These are phyloP conservation scores for Sesamia nonagrioides DNA, from an alignment of 1,140 invertebrate genomes.

Conservation along the genomic window DNA sequence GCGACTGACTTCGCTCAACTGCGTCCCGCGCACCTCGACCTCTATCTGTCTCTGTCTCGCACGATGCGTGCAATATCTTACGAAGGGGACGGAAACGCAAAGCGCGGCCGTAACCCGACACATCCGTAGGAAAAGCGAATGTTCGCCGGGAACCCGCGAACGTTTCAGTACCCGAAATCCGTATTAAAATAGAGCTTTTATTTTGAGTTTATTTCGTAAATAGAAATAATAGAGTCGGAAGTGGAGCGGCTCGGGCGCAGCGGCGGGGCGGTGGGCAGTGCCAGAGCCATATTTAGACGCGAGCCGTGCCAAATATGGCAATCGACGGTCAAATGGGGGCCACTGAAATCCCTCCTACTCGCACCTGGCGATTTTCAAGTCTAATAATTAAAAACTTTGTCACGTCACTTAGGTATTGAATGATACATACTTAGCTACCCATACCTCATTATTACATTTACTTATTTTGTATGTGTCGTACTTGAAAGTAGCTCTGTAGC, in stretches of 20 bases:
- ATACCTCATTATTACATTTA: slow-evolving; percentile 46
- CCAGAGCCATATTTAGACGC: slow-evolving; percentile 92
- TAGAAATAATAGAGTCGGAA: slow-evolving; percentile 88
- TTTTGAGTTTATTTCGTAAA: slow-evolving; percentile 87
- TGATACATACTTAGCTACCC: slow-evolving; percentile 61
- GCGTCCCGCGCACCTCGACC: slow-evolving; percentile 78
- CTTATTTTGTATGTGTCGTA: slow-evolving; percentile 44
- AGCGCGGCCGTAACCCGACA: slow-evolving; percentile 81
- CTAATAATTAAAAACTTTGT: slow-evolving; percentile 87
- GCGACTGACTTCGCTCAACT: slow-evolving; percentile 86
- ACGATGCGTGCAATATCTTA: slow-evolving; percentile 31
- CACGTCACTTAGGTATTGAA: slow-evolving; percentile 77
- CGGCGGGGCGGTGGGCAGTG: slow-evolving; percentile 88
- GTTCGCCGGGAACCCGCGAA: slow-evolving; percentile 80
- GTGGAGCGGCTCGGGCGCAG: slow-evolving; percentile 80
- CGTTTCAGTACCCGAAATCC: slow-evolving; percentile 83
- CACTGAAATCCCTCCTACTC: slow-evolving; percentile 90
- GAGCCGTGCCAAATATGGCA: slow-evolving; percentile 92
- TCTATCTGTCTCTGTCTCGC: slow-evolving; percentile 76
- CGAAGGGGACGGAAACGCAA: slow-evolving; percentile 67
- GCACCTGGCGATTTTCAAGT: slow-evolving; percentile 86
- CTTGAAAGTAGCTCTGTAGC: slow-evolving; percentile 12
- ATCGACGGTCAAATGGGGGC: slow-evolving; percentile 91
- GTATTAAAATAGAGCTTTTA: slow-evolving; percentile 87
- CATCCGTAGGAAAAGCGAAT: slow-evolving; percentile 79